Conservation (phyloP, 2,797 vertebrate species). For the Esox lucius region DNA sequence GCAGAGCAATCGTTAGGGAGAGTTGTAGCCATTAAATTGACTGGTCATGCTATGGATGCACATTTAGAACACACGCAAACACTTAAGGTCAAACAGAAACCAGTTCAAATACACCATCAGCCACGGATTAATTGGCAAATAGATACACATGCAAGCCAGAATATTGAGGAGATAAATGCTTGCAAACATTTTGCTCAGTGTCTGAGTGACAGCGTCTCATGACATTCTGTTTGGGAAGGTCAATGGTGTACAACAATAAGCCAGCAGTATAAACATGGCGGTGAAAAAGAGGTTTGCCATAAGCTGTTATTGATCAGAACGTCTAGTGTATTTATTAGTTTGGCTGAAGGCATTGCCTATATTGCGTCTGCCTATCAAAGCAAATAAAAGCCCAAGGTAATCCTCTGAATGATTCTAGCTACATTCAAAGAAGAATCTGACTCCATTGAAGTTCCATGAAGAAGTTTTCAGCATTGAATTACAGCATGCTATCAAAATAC, state of each 20-base stretch:
- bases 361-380: not conserved
- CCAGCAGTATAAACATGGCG: not conserved
- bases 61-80: not conserved
- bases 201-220: not conserved
- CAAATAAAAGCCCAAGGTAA: not conserved
- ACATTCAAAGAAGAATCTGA: not conserved
- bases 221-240: not conserved
- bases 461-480: not conserved
- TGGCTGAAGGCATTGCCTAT: slow-evolving; percentile 26
- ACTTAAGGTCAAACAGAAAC: not conserved
- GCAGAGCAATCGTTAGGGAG: slow-evolving; percentile 38
- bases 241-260: not conserved
- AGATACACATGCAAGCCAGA: not conserved
- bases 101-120: not conserved
- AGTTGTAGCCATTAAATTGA: slow-evolving; percentile 25
- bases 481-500: not conserved
- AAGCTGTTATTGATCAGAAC: not conserved
- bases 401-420: not conserved
- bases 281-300: not conserved
- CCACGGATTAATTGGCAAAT: not conserved
- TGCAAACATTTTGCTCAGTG: not conserved
- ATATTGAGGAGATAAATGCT: not conserved
- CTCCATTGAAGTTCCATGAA: not conserved
- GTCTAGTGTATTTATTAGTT: not conserved
- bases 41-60: slow-evolving; percentile 19